Percentiles rank a stretch among this genome's conserved stretches.
phyloP scores from a whole-genome alignment of 2,113 vertebrate genomes.

The Tupaia tana region DNA sequence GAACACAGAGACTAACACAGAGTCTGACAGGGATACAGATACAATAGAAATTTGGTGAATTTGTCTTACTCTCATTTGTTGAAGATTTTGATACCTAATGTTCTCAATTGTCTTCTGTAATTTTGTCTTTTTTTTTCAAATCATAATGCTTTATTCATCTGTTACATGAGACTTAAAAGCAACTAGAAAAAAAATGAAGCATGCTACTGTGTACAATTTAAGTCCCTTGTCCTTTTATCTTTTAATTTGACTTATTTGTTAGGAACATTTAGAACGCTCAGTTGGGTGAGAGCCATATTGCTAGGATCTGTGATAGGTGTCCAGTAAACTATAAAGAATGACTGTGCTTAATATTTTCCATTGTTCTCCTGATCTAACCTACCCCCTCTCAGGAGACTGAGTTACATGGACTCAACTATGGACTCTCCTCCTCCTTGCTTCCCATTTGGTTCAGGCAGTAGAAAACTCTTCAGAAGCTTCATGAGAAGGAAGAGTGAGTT shows the following conservation, averaged over 20 bases:
- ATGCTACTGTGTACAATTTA: background rate
- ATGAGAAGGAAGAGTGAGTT: background rate
- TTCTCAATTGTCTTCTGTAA: too few relatives aligned
- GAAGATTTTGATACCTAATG: too few relatives aligned
- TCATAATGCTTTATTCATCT: constrained; percentile 18
- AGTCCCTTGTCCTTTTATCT: background rate
- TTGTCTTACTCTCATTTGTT: too few relatives aligned
- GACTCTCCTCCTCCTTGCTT: background rate
- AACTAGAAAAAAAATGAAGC: background rate
- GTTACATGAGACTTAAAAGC: constrained; percentile 4
- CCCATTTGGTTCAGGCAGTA: background rate
- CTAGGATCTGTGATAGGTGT: background rate
- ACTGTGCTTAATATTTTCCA: background rate
- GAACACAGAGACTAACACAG: too few relatives aligned
- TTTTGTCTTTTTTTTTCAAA: background rate
- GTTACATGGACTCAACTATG: background rate
- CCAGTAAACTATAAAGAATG: background rate
- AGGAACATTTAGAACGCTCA: background rate
- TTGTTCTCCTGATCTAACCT: rapidly evolving
- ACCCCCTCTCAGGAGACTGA: background rate
- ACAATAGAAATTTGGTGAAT: too few relatives aligned
- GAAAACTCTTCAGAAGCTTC: background rate
- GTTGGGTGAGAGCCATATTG: too few relatives aligned
- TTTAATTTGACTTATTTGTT: background rate
- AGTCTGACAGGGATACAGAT: too few relatives aligned